Evolutionary conservation across 2,113 vertebrate genomes (phyloP).

Genomic region (Aegypius monachus): DNA sequence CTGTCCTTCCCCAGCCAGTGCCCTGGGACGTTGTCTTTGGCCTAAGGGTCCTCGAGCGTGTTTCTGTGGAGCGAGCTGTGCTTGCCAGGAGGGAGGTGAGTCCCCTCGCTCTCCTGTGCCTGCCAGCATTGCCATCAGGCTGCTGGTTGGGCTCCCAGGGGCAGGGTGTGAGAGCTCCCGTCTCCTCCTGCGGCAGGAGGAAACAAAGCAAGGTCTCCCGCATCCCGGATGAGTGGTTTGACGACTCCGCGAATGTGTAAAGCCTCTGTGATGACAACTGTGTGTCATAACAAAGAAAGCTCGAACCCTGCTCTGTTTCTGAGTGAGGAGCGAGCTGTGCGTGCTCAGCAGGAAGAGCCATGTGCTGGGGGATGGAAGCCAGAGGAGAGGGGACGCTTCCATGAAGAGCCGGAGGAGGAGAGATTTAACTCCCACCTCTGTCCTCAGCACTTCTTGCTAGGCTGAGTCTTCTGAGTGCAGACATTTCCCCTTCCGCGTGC

Average conservation of each 20-base stretch:
- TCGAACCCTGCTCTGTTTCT: background rate
- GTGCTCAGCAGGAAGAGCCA: background rate
- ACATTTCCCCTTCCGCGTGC: accelerated
- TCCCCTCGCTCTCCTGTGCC: background rate
- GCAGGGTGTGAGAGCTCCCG: accelerated
- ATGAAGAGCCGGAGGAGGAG: background rate
- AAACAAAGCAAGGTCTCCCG: background rate
- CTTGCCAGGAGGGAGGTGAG: background rate
- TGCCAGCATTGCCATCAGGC: background rate
- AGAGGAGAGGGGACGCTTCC: background rate
- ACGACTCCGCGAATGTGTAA: accelerated
- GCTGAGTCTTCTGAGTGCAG: background rate
- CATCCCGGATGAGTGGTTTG: background rate
- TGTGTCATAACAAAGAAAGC: background rate
- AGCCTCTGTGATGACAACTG: accelerated
- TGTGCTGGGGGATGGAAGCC: accelerated
- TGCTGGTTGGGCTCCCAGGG: background rate
- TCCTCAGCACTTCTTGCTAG: background rate
- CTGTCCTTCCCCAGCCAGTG: background rate
- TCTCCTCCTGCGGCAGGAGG: accelerated
- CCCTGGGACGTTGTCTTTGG: background rate
- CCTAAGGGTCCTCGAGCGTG: accelerated
- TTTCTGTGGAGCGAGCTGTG: background rate
- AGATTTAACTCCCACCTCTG: background rate
- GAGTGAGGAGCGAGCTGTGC: accelerated